Base-by-base conservation (phyloP, 2,797 vertebrate genomes). In the Spatula versicolor region DNA sequence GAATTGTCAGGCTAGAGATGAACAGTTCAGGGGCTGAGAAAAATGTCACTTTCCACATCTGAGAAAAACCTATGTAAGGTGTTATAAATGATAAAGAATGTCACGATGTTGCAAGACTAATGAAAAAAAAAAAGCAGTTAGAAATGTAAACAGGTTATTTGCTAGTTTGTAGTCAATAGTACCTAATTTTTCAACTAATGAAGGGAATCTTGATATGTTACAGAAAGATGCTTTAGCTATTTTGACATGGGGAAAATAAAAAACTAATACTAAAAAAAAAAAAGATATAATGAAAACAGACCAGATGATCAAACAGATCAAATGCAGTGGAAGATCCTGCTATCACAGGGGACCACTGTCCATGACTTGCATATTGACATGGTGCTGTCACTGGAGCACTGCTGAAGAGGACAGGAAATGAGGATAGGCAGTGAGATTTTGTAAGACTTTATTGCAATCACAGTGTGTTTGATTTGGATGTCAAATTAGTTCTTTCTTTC, bases 341-440 rank as follows among this genome's bases (percentile, higher is more conserved):
- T 74, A 0, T 13, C 23, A 25, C 14, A 18, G 33, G 20, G 2
- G 17, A 33, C 1, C 0, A 2, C n/a, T 12, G 1, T 14, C 55
- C 64, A 12, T 11, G 46, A 15, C 25, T 67, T 55, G 25, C 37
- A 33, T 13, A 5, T 2, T 26, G 67, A 8, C 22, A 0, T 2
- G 39, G 15, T 19, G 17, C 55, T 75, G 60, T 41, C 55, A 4
- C 18, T 63, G 60, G 60, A 63, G 19, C 18, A 41, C 2, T 31
- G 26, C 31, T 58, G 41, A 19, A 35, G 41, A 33, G 43, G 55
- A 33, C 25, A 15, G 63, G 46, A 71, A 58, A 72, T 8, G 31
- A 64, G 23, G 10, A 45, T 8, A 55, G 12, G 0, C 56, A 67
- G 11, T 3, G 21, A 54, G 39, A 30, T 9, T 30, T 71, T 59